Evolutionary conservation across 2,113 vertebrate species (phyloP).

Genomic region (Pachypanchax playfairii): DNA sequence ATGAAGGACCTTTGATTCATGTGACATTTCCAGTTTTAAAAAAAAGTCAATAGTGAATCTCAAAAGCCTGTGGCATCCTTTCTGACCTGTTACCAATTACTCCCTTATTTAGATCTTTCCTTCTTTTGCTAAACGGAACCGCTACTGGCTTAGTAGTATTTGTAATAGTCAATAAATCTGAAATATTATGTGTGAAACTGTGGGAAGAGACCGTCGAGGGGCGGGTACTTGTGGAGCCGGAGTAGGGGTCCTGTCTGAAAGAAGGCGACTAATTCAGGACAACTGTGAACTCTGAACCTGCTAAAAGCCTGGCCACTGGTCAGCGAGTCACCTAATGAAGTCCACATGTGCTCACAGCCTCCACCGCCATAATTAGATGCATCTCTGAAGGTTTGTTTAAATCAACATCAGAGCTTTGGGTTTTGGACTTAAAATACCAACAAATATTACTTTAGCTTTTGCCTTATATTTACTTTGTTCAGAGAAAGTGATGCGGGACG

Average conservation of each 20-base stretch:
- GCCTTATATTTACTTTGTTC: conserved; percentile 57
- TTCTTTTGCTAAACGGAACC: conserved; percentile 80
- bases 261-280: conserved; percentile 91
- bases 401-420: conserved; percentile 70
- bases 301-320: conserved; percentile 87
- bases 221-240: conserved; percentile 85
- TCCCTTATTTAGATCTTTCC: conserved; percentile 84
- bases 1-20: conserved; percentile 18
- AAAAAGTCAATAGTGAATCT: conserved; percentile 39
- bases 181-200: conserved; percentile 99
- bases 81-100: conserved; percentile 78
- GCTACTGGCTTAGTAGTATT: conserved; percentile 92
- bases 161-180: conserved; percentile 97
- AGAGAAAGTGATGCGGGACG: conserved; percentile 38
- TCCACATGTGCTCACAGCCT: conserved; percentile 86
- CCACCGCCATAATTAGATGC: conserved; percentile 75
- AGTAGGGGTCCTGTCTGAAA: conserved; percentile 86
- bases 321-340: conserved; percentile 84
- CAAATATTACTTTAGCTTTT: conserved; percentile 57
- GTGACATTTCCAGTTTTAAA: conserved; percentile 37
- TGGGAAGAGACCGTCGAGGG: conserved; percentile 90
- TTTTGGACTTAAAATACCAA: conserved; percentile 38
- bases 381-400: conserved; percentile 77
- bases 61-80: conserved; percentile 52
- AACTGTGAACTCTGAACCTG: conserved; percentile 96